phyloP scores from a whole-genome alignment of 2,113 vertebrate genomes.

The Aptenodytes patagonicus region DNA sequence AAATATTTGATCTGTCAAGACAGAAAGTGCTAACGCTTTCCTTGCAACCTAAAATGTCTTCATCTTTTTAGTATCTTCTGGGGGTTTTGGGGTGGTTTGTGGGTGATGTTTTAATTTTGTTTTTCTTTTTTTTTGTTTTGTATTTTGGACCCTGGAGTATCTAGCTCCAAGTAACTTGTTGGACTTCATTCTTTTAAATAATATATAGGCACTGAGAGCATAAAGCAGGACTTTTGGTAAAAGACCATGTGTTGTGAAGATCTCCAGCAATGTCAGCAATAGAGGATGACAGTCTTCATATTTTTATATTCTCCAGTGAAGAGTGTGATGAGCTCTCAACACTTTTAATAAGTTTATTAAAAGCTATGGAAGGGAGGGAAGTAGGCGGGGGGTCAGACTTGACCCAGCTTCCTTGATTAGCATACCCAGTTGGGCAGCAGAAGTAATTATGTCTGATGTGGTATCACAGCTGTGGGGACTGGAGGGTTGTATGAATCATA shows the following conservation, averaged over 20 bases:
- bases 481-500: background rate
- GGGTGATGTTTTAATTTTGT: background rate
- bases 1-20: background rate
- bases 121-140: background rate
- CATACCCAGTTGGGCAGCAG: background rate
- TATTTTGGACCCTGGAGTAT: background rate
- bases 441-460: background rate
- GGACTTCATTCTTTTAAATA: background rate
- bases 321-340: background rate
- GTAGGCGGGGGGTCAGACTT: background rate
- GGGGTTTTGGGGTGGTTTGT: background rate
- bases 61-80: background rate
- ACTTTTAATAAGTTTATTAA: background rate
- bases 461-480: background rate
- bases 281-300: background rate
- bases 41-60: background rate
- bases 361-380: background rate
- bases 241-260: background rate
- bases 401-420: constrained; percentile 12
- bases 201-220: background rate
- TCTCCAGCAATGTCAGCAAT: background rate
- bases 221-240: background rate
- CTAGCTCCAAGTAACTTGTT: background rate
- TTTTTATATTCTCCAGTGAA: background rate
- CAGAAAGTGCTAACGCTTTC: background rate